phyloP scores from a whole-genome alignment of 2,797 vertebrate species.

The Loriculus beryllinus region DNA sequence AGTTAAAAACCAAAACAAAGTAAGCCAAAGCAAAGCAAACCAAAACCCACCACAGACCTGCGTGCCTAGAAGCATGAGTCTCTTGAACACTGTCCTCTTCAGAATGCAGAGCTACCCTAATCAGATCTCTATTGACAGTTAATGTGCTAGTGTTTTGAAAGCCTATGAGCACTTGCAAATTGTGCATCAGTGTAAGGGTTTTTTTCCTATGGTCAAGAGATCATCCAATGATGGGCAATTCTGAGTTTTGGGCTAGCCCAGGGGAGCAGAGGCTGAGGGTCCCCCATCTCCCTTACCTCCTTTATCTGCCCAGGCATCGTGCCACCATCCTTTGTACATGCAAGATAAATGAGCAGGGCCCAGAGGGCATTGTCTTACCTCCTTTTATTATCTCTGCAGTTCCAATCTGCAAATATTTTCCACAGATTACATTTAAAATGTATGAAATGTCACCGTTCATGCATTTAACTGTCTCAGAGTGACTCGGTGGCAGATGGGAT shows the following conservation, averaged over 20 bases:
- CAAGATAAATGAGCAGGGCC: not conserved
- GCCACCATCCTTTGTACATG: not conserved
- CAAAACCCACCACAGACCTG: not conserved
- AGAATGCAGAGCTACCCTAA: not conserved
- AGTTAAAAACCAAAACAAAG: not conserved
- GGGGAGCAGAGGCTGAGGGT: rapidly evolving
- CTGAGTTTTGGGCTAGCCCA: not conserved
- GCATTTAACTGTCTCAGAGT: not conserved
- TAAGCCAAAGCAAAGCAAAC: not conserved
- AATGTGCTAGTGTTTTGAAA: not conserved
- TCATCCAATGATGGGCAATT: rapidly evolving
- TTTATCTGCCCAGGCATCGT: rapidly evolving
- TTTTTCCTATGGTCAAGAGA: not conserved
- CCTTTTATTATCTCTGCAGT: not conserved
- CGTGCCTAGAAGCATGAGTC: not conserved
- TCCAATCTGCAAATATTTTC: not conserved
- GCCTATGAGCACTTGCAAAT: not conserved
- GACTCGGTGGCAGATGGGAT: not conserved
- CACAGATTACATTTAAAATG: constrained; percentile 22
- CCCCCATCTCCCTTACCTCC: not conserved
- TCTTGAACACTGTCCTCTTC: not conserved
- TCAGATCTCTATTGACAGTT: rapidly evolving
- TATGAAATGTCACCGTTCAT: not conserved
- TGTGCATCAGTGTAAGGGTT: rapidly evolving
- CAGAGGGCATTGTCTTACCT: not conserved